A percentile compares a stretch with the other conserved stretches of the same genome.
These are phyloP conservation scores for Nymphalis urticae DNA, from an alignment of 2,888 invertebrate genomes.

Conservation along the genomic window DNA sequence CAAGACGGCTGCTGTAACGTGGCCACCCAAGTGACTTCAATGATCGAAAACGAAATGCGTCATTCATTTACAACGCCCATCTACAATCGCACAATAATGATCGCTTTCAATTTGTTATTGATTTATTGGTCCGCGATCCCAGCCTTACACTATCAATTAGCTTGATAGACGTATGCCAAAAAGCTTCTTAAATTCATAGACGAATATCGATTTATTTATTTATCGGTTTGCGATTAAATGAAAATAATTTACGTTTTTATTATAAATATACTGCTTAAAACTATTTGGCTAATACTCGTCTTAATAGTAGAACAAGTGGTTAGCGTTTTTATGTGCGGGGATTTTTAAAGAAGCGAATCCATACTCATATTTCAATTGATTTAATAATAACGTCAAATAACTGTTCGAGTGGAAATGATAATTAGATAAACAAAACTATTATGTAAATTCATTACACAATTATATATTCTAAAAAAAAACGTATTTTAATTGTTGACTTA, in stretches of 20 bases:
- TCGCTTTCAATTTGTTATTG: conserved; percentile 27
- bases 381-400: too few species aligned
- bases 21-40: conserved; percentile 14
- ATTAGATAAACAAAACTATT: too few species aligned
- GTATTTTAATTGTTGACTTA: too few species aligned
- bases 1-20: background rate
- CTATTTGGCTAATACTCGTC: too few species aligned
- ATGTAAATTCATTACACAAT: too few species aligned
- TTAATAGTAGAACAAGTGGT: too few species aligned
- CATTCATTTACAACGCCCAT: conserved; percentile 27
- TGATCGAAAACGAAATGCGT: conserved; percentile 23
- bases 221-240: background rate
- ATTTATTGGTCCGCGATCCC: conserved; percentile 29
- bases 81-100: conserved; percentile 20
- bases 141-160: conserved; percentile 14
- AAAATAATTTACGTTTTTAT: background rate
- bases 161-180: conserved; percentile 23
- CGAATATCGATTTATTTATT: background rate
- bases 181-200: conserved; percentile 21
- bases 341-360: too few species aligned
- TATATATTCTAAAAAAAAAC: too few species aligned
- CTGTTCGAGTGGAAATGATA: too few species aligned
- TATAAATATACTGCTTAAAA: background rate
- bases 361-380: too few species aligned
- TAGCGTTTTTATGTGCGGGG: too few species aligned